A percentile compares a stretch with the other conserved stretches of the same genome.
Evolutionary conservation across 1,140 invertebrate species (phyloP).

Genomic region (Atta cephalotes): DNA sequence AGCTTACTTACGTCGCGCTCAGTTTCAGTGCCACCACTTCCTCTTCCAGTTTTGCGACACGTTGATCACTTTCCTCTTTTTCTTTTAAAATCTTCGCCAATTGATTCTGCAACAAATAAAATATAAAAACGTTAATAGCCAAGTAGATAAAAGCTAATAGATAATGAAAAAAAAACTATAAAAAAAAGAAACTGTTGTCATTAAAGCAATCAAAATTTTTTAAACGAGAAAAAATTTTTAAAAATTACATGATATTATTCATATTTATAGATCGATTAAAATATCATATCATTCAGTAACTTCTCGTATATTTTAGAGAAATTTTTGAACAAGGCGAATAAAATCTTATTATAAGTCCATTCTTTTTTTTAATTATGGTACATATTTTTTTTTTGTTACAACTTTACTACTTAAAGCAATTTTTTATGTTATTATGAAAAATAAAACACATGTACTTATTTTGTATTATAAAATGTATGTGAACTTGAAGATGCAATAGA

Average conservation of each 20-base stretch:
- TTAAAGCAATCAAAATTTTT: neutral
- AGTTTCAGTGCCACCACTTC: slow-evolving; percentile 80
- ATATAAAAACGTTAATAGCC: neutral
- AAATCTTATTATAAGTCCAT: neutral
- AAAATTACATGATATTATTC: neutral
- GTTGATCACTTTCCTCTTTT: slow-evolving; percentile 80
- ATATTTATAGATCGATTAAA: neutral
- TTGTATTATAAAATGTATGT: neutral
- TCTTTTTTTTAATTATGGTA: neutral
- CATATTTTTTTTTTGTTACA: neutral
- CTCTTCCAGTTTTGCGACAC: slow-evolving; percentile 80
- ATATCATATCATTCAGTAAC: neutral
- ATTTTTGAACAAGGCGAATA: slow-evolving; percentile 9
- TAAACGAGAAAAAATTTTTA: neutral
- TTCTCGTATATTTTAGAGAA: neutral
- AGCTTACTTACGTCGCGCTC: slow-evolving; percentile 81
- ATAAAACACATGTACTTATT: neutral
- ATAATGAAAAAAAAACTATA: neutral
- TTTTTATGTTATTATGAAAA: neutral
- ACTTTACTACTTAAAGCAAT: neutral
- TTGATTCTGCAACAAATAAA: slow-evolving; percentile 77
- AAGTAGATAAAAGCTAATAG: neutral
- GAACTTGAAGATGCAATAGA: neutral
- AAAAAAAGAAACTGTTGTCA: neutral
- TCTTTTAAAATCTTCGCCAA: slow-evolving; percentile 78